Base-by-base conservation (phyloP, 1,140 invertebrate genomes). In the Trichonephila clavipes region DNA sequence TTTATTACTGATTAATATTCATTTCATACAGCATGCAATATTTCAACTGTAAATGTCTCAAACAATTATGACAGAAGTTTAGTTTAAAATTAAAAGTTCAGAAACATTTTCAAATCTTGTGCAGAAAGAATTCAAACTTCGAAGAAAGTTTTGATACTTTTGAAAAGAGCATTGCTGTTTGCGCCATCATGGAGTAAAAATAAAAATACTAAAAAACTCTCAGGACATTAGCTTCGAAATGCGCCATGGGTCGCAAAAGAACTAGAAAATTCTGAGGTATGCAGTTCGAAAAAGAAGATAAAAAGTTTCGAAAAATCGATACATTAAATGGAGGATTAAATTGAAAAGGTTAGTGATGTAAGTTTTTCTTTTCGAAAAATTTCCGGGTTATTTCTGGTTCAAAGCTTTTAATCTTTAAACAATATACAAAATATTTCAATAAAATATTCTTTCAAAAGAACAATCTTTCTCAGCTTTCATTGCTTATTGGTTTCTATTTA, bases 241-340 rank as follows among this genome's bases (percentile, higher is more conserved):
- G 61, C 86, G 86, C 61, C 59, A 40, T 58, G 82, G 58, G 58
- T 85, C 19, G n/a, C 34, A 51, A 59, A n/a, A 21, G 14, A 28
- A 40, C 34, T 77, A n/a, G n/a, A 59, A 24, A 21, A 81, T 81
- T 34, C 24, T 40, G 34, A 85, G 44, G 58, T 58, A 85, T 51
- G 58, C 18, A 19, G 18, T 58, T 18, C 16, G 24, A 58, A 58
- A 44, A 24, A 85, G 58, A 34, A 58, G 44, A 51, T 14, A 51
- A 58, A 40, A 59, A 34, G 7, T 12, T 85, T 85, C 58, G 44
- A 85, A 85, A 81, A 85, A 85, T 85, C 82, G 51, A 85, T 85
- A 59, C 24, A 85, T 85, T 85, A 85, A 85, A 85, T 85, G 40
- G 82, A 58, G 82, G 82, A 85, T 85, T 85, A 85, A 85, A 85